These are phyloP conservation scores for Eretmocerus hayati DNA, from an alignment of 2,888 invertebrate species.

Conservation along the genomic window DNA sequence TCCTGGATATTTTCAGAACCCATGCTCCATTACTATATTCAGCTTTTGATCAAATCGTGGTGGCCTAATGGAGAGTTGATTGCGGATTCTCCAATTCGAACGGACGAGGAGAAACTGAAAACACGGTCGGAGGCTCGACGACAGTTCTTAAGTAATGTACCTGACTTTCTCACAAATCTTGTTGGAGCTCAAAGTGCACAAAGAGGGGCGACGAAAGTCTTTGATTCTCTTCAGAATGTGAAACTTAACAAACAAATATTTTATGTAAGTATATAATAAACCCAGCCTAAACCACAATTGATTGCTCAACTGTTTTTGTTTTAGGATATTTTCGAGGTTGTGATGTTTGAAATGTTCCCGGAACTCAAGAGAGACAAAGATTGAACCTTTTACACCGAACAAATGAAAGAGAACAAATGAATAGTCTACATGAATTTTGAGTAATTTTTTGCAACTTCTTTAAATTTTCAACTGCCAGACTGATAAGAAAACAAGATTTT, in stretches of 20 bases:
- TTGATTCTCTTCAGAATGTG: constrained; percentile 77
- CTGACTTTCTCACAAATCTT: constrained; percentile 73
- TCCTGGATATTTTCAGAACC: constrained; percentile 83
- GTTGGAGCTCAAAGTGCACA: constrained; percentile 81
- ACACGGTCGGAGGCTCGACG: constrained; percentile 63
- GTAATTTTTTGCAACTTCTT: constrained; percentile 6
- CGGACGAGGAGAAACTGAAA: constrained; percentile 59
- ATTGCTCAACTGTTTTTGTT: constrained; percentile 27
- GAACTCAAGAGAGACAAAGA: constrained; percentile 35
- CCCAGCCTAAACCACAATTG: background rate
- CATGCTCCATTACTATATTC: constrained; percentile 83
- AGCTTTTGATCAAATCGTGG: constrained; percentile 75
- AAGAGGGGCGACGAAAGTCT: constrained; percentile 77
- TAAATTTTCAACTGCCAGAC: constrained; percentile 14
- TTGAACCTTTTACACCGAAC: constrained; percentile 21
- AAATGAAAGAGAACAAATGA: constrained; percentile 7
- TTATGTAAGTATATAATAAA: constrained; percentile 61
- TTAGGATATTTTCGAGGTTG: constrained; percentile 51
- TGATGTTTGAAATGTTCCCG: constrained; percentile 51
- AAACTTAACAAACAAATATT: constrained; percentile 84
- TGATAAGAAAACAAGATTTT: constrained; percentile 14
- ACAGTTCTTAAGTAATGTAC: constrained; percentile 65
- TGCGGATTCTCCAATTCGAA: constrained; percentile 50
- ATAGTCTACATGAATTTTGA: constrained; percentile 8
- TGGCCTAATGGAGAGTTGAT: constrained; percentile 82